These are phyloP conservation scores for Trilocha varians DNA, from an alignment of 2,888 invertebrate species.

Conservation along the genomic window DNA sequence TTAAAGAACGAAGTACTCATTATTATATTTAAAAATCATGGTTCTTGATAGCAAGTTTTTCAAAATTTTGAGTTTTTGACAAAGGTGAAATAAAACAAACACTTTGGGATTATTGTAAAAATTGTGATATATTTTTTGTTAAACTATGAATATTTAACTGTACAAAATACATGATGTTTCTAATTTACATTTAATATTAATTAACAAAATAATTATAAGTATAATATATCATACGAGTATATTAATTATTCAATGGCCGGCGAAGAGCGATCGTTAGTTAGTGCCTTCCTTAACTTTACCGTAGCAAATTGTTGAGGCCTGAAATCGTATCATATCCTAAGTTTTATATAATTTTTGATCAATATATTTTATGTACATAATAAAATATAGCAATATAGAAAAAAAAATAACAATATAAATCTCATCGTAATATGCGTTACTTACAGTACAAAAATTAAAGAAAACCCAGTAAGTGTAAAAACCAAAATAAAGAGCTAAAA, in stretches of 20 bases:
- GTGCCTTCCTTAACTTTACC: conserved; percentile 89
- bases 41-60: too few species aligned
- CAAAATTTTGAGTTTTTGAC: background rate
- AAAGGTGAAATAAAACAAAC: conserved; percentile 31
- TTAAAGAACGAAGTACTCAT: too few species aligned
- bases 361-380: background rate
- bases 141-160: conserved; percentile 73
- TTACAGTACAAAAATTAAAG: conserved; percentile 14
- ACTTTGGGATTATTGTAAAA: conserved; percentile 55
- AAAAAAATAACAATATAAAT: conserved; percentile 12
- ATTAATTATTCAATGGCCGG: conserved; percentile 76
- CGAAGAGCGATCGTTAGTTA: conserved; percentile 89
- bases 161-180: conserved; percentile 70
- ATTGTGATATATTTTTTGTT: conserved; percentile 73
- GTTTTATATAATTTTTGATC: background rate
- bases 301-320: conserved; percentile 92
- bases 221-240: conserved; percentile 32
- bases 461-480: conserved; percentile 11
- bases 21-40: too few species aligned
- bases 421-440: conserved; percentile 8
- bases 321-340: conserved; percentile 31
- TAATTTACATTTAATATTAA: conserved; percentile 68
- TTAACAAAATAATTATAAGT: conserved; percentile 60
- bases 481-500: conserved; percentile 11
- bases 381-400: conserved; percentile 8